Percentiles rank a stretch among this genome's conserved stretches.
phyloP scores from a whole-genome alignment of 1,140 invertebrate species.

The Drosophila obscura region DNA sequence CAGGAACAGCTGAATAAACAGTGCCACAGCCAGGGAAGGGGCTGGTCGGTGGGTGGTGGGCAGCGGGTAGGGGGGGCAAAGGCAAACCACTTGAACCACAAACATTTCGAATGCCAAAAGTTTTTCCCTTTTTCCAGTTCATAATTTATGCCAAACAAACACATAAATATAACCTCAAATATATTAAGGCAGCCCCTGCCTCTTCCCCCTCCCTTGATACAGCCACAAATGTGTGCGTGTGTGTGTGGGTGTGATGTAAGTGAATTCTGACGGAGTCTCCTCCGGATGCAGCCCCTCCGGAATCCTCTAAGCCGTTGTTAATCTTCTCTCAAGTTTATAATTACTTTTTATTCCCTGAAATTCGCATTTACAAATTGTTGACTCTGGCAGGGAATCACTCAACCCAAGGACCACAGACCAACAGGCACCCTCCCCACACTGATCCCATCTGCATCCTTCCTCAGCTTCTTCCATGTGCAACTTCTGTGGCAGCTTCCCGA shows the following conservation, averaged over 20 bases:
- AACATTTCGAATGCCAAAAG: conserved; percentile 52
- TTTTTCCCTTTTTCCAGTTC: conserved; percentile 42
- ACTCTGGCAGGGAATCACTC: conserved; percentile 16
- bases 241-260: conserved; percentile 15
- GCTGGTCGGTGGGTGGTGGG: no score
- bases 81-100: conserved; percentile 69
- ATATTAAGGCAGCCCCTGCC: conserved; percentile 48
- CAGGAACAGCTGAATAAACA: conserved; percentile 38
- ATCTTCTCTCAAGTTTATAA: conserved; percentile 71
- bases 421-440: not conserved
- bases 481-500: conserved; percentile 14
- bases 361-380: conserved; percentile 64
- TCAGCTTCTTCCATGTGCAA: conserved; percentile 7
- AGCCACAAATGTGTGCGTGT: not conserved
- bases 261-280: conserved; percentile 17
- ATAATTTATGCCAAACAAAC: conserved; percentile 60
- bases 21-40: not conserved
- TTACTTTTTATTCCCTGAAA: conserved; percentile 65
- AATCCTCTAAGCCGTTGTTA: conserved; percentile 63
- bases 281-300: not conserved
- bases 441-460: not conserved
- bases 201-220: not conserved
- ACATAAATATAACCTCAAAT: conserved; percentile 61
- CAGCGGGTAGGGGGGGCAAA: not conserved
- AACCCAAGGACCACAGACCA: conserved; percentile 19